These are phyloP conservation scores for Sciaenops ocellatus DNA, from an alignment of 2,797 vertebrate genomes.

Conservation along the genomic window DNA sequence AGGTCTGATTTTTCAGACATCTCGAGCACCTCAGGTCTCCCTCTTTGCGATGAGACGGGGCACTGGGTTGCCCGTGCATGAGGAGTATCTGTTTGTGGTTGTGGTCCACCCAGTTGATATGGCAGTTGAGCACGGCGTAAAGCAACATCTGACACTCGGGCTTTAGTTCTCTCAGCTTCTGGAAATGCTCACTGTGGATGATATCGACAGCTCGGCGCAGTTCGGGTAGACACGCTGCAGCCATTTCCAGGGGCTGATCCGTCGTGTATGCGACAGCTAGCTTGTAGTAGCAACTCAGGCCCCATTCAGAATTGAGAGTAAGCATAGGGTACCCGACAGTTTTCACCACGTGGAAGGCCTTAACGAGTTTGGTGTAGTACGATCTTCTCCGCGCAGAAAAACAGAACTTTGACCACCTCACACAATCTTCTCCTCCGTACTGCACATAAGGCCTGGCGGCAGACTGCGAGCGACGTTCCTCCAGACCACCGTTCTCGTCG, in stretches of 20 bases:
- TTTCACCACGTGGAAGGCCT: slow-evolving; percentile 35
- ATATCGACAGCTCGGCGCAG: accelerated
- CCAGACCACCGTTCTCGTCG: too few species aligned
- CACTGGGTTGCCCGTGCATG: background rate
- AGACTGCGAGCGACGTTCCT: too few species aligned
- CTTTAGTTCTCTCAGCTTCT: background rate
- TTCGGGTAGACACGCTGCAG: background rate
- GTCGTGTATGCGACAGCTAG: slow-evolving; percentile 13
- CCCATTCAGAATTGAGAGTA: background rate
- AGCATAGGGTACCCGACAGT: background rate
- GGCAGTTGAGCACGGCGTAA: slow-evolving; percentile 21
- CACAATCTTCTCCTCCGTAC: background rate
- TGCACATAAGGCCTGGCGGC: too few species aligned
- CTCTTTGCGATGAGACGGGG: accelerated
- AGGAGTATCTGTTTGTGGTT: slow-evolving; percentile 31
- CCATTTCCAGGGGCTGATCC: slow-evolving; percentile 5
- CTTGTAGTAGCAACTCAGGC: slow-evolving; percentile 30
- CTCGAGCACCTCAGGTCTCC: slow-evolving; percentile 39
- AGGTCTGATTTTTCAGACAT: slow-evolving; percentile 50
- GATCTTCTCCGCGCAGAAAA: background rate
- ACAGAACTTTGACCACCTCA: background rate
- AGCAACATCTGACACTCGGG: slow-evolving; percentile 7
- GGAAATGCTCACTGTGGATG: background rate
- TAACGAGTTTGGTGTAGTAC: slow-evolving; percentile 6
- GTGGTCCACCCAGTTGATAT: slow-evolving; percentile 37